Evolutionary conservation across 2,113 vertebrate genomes (phyloP), one percentile per base, ranked within the genome.

Genomic region (Onychostoma macrolepis): DNA sequence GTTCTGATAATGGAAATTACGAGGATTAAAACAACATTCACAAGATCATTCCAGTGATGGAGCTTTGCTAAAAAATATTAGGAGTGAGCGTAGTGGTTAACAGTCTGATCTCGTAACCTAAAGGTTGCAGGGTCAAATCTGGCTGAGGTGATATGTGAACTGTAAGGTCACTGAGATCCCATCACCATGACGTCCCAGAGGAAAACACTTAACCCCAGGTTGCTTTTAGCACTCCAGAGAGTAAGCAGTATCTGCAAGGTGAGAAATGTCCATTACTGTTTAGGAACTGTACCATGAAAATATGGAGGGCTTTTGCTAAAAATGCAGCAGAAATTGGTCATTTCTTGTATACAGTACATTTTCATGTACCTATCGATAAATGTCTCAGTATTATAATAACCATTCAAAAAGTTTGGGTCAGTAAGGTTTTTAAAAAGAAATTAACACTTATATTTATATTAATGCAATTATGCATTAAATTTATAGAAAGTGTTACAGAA

Each of bases 111-210:
- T 38, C 1, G 19, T 71, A 71, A 38, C 69, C 33, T 24, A 72
- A 38, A 11, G 45, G 26, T 77, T 58, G 30, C 50, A 80, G 77
- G 53, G 61, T 80, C 30, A 80, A n/a, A 80, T 80, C 19, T 58
- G 45, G 75, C 13, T 50, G 43, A 26, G 15, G 28, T 53, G 6
- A 50, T 50, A 19, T 50, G n/a, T 77, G 75, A 41, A 72, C 33
- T 10, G 3, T 72, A 24, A 72, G 24, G 72, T 72, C 10, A 24
- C 69, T 74, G 71, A 75, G 71, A 75, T 12, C 38, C 38, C 12
- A 17, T 76, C 24, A 26, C 41, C 41, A 45, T 5, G 13, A 43
- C 5, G 1, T 80, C 30, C 50, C 50, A n/a, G 21, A n/a, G 48
- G 30, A 58, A 80, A 80, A 21, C 19, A 8, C 33, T 38, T 43